Evolutionary conservation across 2,113 vertebrate species (phyloP).

Genomic region (Jacana jacana): DNA sequence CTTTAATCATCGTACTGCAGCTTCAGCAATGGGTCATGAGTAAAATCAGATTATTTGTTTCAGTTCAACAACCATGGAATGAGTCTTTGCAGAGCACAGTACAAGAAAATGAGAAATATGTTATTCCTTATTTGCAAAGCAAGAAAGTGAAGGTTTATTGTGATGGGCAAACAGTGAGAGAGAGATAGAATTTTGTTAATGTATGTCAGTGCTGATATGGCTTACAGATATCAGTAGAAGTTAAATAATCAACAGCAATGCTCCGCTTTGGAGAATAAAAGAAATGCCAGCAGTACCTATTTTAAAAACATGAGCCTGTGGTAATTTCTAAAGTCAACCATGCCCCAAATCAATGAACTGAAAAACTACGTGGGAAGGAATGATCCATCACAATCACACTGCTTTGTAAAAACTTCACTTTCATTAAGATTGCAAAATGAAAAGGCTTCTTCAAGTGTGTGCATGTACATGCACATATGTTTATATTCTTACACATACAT

Average conservation of each 20-base stretch:
- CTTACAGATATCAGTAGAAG: background rate
- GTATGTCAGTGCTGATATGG: background rate
- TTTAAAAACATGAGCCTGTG: background rate
- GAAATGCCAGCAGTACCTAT: background rate
- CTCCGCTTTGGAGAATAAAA: background rate
- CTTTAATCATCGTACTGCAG: conserved; percentile 26
- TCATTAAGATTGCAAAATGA: background rate
- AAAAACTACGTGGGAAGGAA: background rate
- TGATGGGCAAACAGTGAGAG: background rate
- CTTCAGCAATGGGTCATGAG: conserved; percentile 1
- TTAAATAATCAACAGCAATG: conserved; percentile 3
- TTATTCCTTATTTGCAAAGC: conserved; percentile 32
- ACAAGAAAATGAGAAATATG: conserved; percentile 17
- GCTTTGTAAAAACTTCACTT: background rate
- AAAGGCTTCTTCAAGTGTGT: background rate
- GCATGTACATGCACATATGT: background rate
- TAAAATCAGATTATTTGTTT: conserved; percentile 57
- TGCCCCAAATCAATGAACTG: background rate
- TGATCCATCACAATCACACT: background rate
- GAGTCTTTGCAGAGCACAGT: background rate
- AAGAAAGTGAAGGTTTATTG: background rate
- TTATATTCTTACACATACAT: background rate
- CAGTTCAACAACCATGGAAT: conserved; percentile 47
- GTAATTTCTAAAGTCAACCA: conserved; percentile 5
- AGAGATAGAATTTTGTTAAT: background rate